Evolutionary conservation across 2,888 invertebrate genomes (phyloP).

Genomic region (Limenitis arthemis): DNA sequence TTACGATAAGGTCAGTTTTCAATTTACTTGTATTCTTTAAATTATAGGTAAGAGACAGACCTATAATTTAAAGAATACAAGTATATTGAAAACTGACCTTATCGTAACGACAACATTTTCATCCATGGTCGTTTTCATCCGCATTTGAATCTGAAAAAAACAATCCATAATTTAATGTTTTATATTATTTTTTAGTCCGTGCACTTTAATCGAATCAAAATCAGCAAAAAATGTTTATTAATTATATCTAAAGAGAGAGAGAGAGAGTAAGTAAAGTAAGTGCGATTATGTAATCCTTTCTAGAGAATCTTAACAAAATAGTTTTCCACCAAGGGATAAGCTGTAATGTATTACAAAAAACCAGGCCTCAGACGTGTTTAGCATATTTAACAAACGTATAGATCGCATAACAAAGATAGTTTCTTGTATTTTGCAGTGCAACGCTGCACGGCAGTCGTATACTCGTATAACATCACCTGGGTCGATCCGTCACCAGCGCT

Average conservation of each 20-base stretch:
- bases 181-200: no score
- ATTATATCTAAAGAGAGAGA: no score
- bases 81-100: conserved; percentile 24
- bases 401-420: not conserved
- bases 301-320: no score
- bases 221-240: no score
- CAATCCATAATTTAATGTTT: conserved; percentile 11
- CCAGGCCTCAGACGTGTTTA: conserved; percentile 1
- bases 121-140: conserved; percentile 31
- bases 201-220: no score
- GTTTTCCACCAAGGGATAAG: no score
- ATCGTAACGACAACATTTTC: not conserved
- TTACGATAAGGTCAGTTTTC: conserved; percentile 25
- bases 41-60: no score
- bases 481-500: conserved; percentile 39
- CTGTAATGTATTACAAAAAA: conserved; percentile 3
- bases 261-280: no score
- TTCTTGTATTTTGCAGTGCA: conserved; percentile 13
- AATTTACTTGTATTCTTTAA: no score
- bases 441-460: conserved; percentile 30
- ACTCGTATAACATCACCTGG: conserved; percentile 48
- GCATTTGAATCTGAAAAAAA: conserved; percentile 49
- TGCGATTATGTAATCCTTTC: no score
- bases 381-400: not conserved
- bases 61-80: no score